Base-by-base conservation (phyloP, 1,140 invertebrate species). In the Paraescarpia echinospica region DNA sequence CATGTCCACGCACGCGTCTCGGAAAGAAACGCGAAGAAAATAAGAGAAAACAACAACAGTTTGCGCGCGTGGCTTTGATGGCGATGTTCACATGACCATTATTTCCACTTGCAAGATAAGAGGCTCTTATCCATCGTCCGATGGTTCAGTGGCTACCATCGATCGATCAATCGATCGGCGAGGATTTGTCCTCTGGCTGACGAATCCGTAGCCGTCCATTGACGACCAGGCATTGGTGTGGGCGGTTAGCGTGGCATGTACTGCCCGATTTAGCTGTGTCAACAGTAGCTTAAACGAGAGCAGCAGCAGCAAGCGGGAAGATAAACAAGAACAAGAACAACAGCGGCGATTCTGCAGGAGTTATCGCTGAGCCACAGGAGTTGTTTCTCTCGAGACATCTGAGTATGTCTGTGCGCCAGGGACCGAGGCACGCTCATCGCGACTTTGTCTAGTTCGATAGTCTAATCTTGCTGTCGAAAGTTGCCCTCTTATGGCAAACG, bases 141-240 rank as follows among this genome's bases (percentile, higher is more conserved):
- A 77, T 77, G 59, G 59, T 77, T 77, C 59, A 5, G 59, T 77
- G 59, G 59, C 27, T 77, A 77, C 59, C 59, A 77, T 77, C 59
- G 59, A 77, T 77, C 59, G 59, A 77, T 77, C 59, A 77, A 77
- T 77, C 59, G 59, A 77, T 77, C 59, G 59, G 59, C 59, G 59
- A 77, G 59, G 59, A 77, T 77, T 77, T 77, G 59, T 18, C 59
- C 59, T 77, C 59, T 12, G 59, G 2, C 18, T 77, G 12, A 22
- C 59, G 59, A 27, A 22, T 77, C 59, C 22, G 59, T 77, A 5
- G 59, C 59, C 27, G 59, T 77, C 59, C 59, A 27, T 77, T 18
- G 59, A 77, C 59, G 59, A 31, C 27, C 0, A n/a, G n/a, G n/a
- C n/a, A n/a, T 51, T 27, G 59, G 18, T 27, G 59, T 77, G 59